Evolutionary conservation across 2,888 invertebrate genomes (phyloP), one percentile per base, ranked within the genome.

Genomic region (Drosophila falleni): DNA sequence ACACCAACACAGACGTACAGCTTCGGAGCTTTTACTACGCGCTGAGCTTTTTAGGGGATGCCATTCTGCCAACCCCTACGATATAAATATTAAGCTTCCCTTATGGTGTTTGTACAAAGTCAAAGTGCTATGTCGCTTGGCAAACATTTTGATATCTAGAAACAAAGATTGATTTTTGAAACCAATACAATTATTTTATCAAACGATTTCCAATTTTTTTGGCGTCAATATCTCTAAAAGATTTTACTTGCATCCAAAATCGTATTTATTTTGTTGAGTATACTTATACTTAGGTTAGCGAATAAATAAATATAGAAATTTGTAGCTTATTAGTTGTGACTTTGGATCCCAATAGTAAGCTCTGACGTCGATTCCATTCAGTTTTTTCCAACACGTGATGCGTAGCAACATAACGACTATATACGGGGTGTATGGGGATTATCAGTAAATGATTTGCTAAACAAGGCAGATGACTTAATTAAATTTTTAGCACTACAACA

Each of bases 21-120:
- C 71, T 41, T 49, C 13, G 39, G 63, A 84, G 84, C 84, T 84
- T 83, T 84, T 84, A 84, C 84, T 84, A 84, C 78, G 85, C 54
- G 5, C 1, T 16, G 50, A 84, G 84, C 84, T 84, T 84, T 72
- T 29, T 6, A 16, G 58, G 55, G 51, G 63, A 23, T 41, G 65
- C n/a, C 54, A 8, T 37, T 44, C 4, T 16, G 39, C 31, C 67
- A 51, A 41, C 42, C 60, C 60, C 61, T 16, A 46, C 35, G 11
- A 47, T 23, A 23, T 23, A 23, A 37, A 35, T 42, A n/a, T 1
- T 4, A 31, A 65, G 77, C 69, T 69, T 44, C 47, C 9, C 15
- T 6, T n/a, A 26, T 53, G 35, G 10, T 1, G 23, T 15, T 37
- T 3, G 11, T 13, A 2, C 26, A 58, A 71, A 75, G 66, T 55